Percentiles rank a stretch among this genome's conserved stretches.
These are phyloP conservation scores for Cyanoliseus patagonus DNA, from an alignment of 2,113 vertebrate genomes.

Conservation along the genomic window DNA sequence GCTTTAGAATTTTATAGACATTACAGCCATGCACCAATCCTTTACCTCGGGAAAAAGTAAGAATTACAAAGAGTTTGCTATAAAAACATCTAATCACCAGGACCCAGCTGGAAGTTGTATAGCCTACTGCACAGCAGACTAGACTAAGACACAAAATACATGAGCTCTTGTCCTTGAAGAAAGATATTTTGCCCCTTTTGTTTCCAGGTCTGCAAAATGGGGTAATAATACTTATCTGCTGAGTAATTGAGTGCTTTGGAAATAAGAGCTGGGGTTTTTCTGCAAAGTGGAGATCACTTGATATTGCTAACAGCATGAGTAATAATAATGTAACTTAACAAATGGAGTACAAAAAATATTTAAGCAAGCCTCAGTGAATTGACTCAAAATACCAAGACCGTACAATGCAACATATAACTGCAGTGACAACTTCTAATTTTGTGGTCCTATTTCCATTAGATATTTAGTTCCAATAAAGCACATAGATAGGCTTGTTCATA, in stretches of 20 bases:
- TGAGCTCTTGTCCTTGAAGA: background rate
- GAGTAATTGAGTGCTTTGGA: background rate
- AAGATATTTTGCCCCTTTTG: background rate
- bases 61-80: conserved; percentile 25
- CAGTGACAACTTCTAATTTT: conserved; percentile 21
- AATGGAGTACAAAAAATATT: background rate
- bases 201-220: background rate
- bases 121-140: background rate
- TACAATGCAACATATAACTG: background rate
- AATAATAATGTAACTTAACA: background rate
- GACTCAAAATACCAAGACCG: background rate
- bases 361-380: background rate
- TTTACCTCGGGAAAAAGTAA: conserved; percentile 50
- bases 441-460: background rate
- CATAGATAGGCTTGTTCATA: background rate
- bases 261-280: background rate
- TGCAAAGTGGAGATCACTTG: background rate
- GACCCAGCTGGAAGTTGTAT: background rate
- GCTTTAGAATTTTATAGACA: conserved; percentile 51
- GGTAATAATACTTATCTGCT: background rate
- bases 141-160: background rate
- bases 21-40: background rate
- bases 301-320: background rate
- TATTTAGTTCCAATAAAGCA: background rate
- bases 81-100: conserved; percentile 45